Evolutionary conservation across 2,113 vertebrate genomes (phyloP).

Genomic region (Lepus americanus): DNA sequence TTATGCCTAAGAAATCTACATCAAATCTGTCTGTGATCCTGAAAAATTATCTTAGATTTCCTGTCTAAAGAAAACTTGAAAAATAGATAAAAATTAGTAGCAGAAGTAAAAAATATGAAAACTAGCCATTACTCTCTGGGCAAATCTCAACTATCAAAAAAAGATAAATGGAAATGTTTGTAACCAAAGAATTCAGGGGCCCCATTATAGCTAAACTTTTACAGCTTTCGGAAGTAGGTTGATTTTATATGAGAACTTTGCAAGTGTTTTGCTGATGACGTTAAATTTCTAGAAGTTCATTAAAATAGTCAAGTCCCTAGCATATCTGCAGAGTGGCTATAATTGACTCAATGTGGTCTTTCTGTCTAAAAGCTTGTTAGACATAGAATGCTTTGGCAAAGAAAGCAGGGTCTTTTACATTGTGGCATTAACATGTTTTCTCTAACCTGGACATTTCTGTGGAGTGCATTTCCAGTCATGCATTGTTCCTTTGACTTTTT

Average conservation of each 20-base stretch:
- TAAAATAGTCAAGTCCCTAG: conserved; percentile 55
- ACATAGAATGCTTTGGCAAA: conserved; percentile 68
- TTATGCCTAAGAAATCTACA: conserved; percentile 77
- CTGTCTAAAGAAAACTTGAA: conserved; percentile 76
- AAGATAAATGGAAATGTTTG: conserved; percentile 72
- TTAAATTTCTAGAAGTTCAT: conserved; percentile 57
- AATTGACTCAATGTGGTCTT: conserved; percentile 63
- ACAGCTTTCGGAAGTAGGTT: conserved; percentile 47
- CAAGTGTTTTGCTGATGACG: conserved; percentile 62
- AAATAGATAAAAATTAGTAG: conserved; percentile 70
- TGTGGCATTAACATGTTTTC: conserved; percentile 75
- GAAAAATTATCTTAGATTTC: conserved; percentile 77
- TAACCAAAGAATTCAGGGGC: conserved; percentile 44
- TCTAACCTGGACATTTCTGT: conserved; percentile 78
- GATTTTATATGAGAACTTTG: conserved; percentile 53
- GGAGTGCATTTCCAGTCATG: conserved; percentile 80
- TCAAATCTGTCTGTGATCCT: conserved; percentile 80
- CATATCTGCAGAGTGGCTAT: conserved; percentile 56
- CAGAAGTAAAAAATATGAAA: conserved; percentile 65
- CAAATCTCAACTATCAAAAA: conserved; percentile 63
- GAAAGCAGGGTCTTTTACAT: conserved; percentile 49
- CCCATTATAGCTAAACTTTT: conserved; percentile 39
- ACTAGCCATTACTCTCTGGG: conserved; percentile 42
- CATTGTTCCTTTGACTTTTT: conserved; percentile 83
- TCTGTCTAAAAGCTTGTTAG: conserved; percentile 69